Base-by-base conservation (phyloP, 2,113 vertebrate genomes). In the Prietella phreatophila region DNA sequence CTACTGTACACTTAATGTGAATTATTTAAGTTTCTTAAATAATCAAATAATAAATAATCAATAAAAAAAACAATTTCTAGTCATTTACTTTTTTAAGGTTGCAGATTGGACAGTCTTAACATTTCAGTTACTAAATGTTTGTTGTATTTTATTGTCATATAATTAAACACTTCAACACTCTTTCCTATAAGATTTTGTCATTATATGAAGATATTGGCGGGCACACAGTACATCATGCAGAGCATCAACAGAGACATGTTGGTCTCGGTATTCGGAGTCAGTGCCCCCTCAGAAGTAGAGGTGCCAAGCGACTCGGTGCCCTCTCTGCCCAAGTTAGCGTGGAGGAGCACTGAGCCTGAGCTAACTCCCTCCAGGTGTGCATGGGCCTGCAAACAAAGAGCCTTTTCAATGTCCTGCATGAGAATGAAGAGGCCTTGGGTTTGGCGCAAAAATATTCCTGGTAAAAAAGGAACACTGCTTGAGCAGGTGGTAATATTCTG, bases 281-380 rank as follows among this genome's bases (percentile, higher is more conserved):
- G 55, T 82, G 55, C 22, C 39, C 33, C 20, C 55, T 42, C 71
- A 36, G 56, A 10, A 10, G 22, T 75, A 42, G 53, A n/a, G 84
- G 71, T 53, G 84, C 69, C 50, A 75, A 86, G 79, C 39, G 80
- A 58, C 88, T 75, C 81, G 20, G 30, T 83, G 84, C 84, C 87
- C 69, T 63, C 81, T 65, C 55, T 83, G 84, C 83, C 85, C 81
- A 84, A 65, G 87, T 81, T 86, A 90, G 89, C 87, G 78, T 73
- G 82, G 85, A 85, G 86, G 36, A 87, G 63, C 79, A 76, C 94
- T 88, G 91, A 84, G 47, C 91, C 88, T 92, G 87, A 89, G 93
- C 94, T 94, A 96, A 94, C 93, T 86, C 94, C 89, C 94, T 96
- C 96, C 97, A 98, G 97, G 97, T 98, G 97, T 96, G 95, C 96